Evolutionary conservation across 2,113 vertebrate species (phyloP).

Genomic region (Proteles cristata): DNA sequence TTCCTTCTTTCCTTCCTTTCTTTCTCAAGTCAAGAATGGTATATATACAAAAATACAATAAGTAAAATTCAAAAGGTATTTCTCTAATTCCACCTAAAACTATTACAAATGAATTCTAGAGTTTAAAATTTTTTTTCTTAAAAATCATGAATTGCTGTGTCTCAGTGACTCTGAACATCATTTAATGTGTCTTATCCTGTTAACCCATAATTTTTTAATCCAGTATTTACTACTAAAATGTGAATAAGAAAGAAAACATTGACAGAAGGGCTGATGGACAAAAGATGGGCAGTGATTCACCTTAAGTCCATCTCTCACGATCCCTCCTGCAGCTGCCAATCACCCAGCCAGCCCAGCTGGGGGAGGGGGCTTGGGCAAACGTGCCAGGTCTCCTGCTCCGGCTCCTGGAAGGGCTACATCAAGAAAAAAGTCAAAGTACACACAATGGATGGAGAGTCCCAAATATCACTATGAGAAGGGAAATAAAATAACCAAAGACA

Average conservation of each 20-base stretch:
- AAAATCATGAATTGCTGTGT: background rate
- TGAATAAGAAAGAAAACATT: background rate
- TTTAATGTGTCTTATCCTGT: background rate
- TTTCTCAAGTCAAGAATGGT: background rate
- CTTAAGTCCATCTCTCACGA: too few relatives aligned
- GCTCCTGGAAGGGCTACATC: too few relatives aligned
- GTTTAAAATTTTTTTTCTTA: background rate
- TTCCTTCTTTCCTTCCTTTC: background rate
- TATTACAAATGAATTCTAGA: background rate
- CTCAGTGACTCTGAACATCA: background rate
- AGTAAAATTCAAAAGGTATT: background rate
- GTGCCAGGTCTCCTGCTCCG: too few relatives aligned
- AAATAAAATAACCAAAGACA: too few relatives aligned
- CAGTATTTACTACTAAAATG: background rate
- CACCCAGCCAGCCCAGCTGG: too few relatives aligned
- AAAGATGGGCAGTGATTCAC: too few relatives aligned
- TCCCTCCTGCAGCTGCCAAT: too few relatives aligned
- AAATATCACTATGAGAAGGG: too few relatives aligned
- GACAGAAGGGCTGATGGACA: too few relatives aligned
- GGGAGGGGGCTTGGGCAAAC: too few relatives aligned
- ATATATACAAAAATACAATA: background rate
- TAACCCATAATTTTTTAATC: background rate
- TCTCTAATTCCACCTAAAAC: background rate
- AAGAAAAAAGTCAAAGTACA: too few relatives aligned
- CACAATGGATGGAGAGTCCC: too few relatives aligned